Conservation (phyloP, 2,797 vertebrate species). For the Nyctibius grandis region DNA sequence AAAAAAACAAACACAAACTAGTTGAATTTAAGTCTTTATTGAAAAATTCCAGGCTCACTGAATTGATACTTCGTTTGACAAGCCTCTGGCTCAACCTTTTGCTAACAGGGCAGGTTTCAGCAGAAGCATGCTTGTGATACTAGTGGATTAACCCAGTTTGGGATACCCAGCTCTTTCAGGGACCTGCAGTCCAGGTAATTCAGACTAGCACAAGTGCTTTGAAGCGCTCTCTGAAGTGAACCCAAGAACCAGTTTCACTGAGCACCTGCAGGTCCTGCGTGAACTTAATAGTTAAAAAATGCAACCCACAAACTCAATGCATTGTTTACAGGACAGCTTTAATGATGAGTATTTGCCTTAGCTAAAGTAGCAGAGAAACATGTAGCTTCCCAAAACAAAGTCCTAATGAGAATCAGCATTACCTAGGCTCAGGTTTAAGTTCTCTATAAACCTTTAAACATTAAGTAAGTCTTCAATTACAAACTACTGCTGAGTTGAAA, state of each 20-base stretch:
- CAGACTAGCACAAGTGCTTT: not conserved
- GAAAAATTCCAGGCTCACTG: not conserved
- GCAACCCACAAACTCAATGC: not conserved
- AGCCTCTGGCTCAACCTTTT: not conserved
- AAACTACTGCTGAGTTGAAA: not conserved
- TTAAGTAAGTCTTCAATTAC: not conserved
- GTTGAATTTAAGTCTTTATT: not conserved
- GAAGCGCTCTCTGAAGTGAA: not conserved
- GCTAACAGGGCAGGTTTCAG: not conserved
- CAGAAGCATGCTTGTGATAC: not conserved
- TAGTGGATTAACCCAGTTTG: not conserved
- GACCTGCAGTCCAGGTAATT: not conserved
- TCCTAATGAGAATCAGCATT: not conserved
- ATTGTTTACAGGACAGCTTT: not conserved
- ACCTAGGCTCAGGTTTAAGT: not conserved
- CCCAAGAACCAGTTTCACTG: not conserved
- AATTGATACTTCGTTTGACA: not conserved
- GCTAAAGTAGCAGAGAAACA: not conserved
- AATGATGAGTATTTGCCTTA: not conserved
- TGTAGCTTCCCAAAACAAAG: not conserved
- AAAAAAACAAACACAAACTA: not conserved
- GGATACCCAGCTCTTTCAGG: not conserved
- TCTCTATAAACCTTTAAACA: not conserved
- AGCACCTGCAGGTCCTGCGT: not conserved
- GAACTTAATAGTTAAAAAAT: not conserved